Evolutionary conservation across 2,113 vertebrate genomes (phyloP).

Genomic region (Mobula hypostoma): DNA sequence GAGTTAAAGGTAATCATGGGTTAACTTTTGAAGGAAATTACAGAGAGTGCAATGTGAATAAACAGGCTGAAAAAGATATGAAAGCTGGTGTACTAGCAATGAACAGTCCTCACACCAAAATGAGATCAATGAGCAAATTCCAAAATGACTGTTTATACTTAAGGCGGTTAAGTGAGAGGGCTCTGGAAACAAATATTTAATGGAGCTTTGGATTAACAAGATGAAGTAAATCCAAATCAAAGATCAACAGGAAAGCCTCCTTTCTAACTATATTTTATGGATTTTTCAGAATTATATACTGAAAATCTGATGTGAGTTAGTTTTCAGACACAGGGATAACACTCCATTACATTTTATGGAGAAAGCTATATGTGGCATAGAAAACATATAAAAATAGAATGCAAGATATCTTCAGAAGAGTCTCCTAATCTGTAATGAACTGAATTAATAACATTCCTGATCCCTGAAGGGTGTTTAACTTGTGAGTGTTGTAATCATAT

Average conservation of each 20-base stretch:
- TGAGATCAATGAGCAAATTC: background rate
- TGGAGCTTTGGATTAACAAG: background rate
- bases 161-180: background rate
- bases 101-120: background rate
- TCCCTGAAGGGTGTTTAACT: background rate
- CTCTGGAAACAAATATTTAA: background rate
- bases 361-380: background rate
- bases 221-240: background rate
- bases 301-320: background rate
- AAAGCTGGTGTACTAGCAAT: background rate
- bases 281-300: background rate
- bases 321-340: background rate
- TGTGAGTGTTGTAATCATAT: background rate
- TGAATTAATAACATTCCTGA: background rate
- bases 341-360: background rate
- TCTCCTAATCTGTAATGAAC: background rate
- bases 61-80: background rate
- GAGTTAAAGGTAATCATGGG: background rate
- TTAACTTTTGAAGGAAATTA: background rate
- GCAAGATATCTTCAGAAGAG: background rate
- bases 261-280: background rate
- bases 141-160: background rate
- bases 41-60: background rate
- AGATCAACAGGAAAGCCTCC: background rate
- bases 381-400: background rate